Evolutionary conservation across 2,113 vertebrate species (phyloP).

Genomic region (Bombycilla garrulus): DNA sequence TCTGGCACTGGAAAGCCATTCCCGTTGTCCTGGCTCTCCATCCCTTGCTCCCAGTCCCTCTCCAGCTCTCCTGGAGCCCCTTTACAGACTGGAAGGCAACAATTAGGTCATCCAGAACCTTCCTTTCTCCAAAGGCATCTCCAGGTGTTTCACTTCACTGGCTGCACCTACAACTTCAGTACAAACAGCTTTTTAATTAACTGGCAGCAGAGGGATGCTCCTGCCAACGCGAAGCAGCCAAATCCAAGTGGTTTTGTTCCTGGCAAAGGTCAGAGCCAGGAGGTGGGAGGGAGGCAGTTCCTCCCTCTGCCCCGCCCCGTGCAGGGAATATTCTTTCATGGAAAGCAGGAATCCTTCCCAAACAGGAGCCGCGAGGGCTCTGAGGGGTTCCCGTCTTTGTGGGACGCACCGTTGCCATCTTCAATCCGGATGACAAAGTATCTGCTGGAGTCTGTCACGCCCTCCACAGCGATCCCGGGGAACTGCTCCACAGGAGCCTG

Average conservation of each 20-base stretch:
- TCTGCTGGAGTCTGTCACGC: slow-evolving; percentile 91
- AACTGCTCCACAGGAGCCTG: slow-evolving; percentile 93
- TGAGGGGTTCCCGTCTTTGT: rapidly evolving
- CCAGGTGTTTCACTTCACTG: background rate
- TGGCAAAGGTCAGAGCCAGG: background rate
- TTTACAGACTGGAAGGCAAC: background rate
- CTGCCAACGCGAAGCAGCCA: rapidly evolving
- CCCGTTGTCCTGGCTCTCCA: background rate
- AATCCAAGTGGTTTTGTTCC: background rate
- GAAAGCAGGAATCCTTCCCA: background rate
- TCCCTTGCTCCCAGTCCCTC: background rate
- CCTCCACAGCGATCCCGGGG: slow-evolving; percentile 85
- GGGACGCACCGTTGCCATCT: slow-evolving; percentile 78
- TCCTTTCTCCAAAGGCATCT: background rate
- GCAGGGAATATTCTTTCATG: rapidly evolving
- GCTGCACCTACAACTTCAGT: background rate
- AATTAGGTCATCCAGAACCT: background rate
- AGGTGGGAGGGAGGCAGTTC: background rate
- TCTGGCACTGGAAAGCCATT: background rate
- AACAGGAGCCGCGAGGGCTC: rapidly evolving
- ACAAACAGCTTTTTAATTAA: background rate
- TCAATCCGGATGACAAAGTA: slow-evolving; percentile 93
- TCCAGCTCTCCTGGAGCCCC: background rate
- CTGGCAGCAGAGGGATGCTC: rapidly evolving
- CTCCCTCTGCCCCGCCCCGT: background rate